Percentiles rank a stretch among this genome's conserved stretches.
Evolutionary conservation across 2,888 invertebrate genomes (phyloP).

Genomic region (Patella caerulea): DNA sequence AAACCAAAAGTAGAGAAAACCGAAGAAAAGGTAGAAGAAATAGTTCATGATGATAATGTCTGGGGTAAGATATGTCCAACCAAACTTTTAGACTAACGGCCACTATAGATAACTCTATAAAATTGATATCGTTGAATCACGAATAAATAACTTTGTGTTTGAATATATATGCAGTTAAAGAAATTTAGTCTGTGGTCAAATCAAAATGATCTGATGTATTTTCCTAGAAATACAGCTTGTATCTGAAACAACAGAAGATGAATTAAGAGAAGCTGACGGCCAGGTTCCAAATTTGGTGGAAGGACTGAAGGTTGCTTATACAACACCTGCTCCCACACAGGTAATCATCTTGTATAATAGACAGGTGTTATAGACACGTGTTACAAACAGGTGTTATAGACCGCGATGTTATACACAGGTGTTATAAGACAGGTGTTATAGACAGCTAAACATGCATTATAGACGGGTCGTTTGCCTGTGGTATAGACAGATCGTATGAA

Average conservation of each 20-base stretch:
- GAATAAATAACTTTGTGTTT: no score
- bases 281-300: slow-evolving; percentile 70
- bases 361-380: background rate
- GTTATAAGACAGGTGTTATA: no score
- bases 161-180: no score
- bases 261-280: slow-evolving; percentile 68
- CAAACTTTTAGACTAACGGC: no score
- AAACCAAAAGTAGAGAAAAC: slow-evolving; percentile 64
- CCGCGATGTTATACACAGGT: background rate
- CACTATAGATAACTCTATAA: no score
- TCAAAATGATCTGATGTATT: background rate
- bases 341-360: background rate
- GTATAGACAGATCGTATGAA: background rate
- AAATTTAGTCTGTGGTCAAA: background rate
- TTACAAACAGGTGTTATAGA: background rate
- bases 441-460: background rate
- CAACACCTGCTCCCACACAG: slow-evolving; percentile 73
- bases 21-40: slow-evolving; percentile 73
- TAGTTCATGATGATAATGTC: slow-evolving; percentile 88
- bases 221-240: slow-evolving; percentile 74
- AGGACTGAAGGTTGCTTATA: slow-evolving; percentile 81
- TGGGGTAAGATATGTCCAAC: slow-evolving; percentile 80
- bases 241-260: slow-evolving; percentile 78
- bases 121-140: no score
- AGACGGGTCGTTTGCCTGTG: background rate